Evolutionary conservation across 2,113 vertebrate species (phyloP).

Genomic region (Pedionomus torquatus): DNA sequence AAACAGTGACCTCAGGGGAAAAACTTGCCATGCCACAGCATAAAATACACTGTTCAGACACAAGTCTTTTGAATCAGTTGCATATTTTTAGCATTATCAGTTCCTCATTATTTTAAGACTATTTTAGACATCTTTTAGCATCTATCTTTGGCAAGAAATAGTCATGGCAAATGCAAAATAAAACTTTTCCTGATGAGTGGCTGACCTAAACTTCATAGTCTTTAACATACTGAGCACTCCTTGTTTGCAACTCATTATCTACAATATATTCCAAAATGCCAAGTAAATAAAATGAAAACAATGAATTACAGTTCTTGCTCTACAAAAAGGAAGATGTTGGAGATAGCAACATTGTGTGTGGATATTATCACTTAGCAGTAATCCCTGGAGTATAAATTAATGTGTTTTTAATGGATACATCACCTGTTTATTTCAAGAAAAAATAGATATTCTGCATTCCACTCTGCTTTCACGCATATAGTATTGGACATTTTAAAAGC

Average conservation of each 20-base stretch:
- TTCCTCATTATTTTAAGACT: conserved; percentile 59
- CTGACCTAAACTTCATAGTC: background rate
- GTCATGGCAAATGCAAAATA: background rate
- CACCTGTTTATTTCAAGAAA: background rate
- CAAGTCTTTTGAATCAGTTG: background rate
- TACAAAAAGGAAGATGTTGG: background rate
- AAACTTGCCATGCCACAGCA: background rate
- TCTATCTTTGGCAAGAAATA: background rate
- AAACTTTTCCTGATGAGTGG: background rate
- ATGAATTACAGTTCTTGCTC: background rate
- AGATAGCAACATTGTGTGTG: background rate
- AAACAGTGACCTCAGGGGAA: background rate
- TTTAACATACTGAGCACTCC: background rate
- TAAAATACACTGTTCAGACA: background rate
- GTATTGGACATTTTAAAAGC: background rate
- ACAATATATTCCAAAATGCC: background rate
- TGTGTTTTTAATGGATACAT: background rate
- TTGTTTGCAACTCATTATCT: conserved; percentile 13
- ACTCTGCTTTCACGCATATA: background rate
- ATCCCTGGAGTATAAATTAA: background rate
- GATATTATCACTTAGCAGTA: background rate
- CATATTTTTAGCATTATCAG: background rate
- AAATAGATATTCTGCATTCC: background rate
- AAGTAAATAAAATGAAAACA: background rate
- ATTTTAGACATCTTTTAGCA: background rate